These are phyloP conservation scores for Spodoptera litura DNA, from an alignment of 1,140 invertebrate species.

Conservation along the genomic window DNA sequence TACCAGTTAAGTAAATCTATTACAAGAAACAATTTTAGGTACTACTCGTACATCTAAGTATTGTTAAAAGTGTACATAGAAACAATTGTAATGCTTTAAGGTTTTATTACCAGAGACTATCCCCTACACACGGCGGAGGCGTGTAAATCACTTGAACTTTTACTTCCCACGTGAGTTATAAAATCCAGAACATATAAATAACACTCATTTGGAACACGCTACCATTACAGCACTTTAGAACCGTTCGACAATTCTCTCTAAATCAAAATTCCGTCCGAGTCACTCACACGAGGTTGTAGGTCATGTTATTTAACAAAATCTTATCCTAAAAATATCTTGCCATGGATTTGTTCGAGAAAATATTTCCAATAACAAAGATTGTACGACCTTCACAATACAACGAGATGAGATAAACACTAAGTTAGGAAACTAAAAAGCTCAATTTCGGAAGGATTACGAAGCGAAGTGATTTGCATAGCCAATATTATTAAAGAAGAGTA, in stretches of 20 bases:
- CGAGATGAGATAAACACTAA: neutral
- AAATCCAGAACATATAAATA: slow-evolving; percentile 27
- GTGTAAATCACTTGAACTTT: slow-evolving; percentile 20
- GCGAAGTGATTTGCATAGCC: slow-evolving; percentile 1
- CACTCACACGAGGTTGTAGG: neutral
- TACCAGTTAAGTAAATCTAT: too few species aligned
- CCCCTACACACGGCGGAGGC: neutral
- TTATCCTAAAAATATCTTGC: slow-evolving; percentile 32
- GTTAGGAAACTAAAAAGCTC: neutral
- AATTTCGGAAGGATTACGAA: neutral
- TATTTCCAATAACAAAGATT: slow-evolving; percentile 16
- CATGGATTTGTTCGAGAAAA: neutral
- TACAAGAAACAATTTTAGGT: too few species aligned
- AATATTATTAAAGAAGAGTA: slow-evolving; percentile 20
- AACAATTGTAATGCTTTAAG: neutral
- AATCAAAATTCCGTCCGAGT: slow-evolving; percentile 6
- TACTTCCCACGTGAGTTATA: slow-evolving; percentile 19
- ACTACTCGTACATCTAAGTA: neutral
- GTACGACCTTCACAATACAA: neutral
- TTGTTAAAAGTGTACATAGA: neutral
- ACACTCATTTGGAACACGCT: slow-evolving; percentile 11
- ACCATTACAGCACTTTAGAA: slow-evolving; percentile 18
- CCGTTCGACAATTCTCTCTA: neutral
- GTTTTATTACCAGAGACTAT: neutral
- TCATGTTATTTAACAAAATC: slow-evolving; percentile 19